phyloP scores from a whole-genome alignment of 2,888 invertebrate species.

The Aphidius colemani region DNA sequence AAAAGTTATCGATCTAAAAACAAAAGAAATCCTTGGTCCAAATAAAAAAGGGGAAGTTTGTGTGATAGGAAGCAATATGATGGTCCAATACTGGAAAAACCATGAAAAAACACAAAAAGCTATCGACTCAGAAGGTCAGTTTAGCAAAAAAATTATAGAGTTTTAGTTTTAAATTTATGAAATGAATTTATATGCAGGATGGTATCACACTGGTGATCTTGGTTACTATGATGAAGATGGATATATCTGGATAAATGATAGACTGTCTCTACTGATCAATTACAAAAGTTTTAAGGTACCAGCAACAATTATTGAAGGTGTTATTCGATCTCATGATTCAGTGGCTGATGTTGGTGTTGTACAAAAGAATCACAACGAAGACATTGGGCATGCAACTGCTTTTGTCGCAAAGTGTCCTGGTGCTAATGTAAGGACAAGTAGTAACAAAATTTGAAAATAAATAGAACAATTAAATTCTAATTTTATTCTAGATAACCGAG shows the following conservation, averaged over 20 bases:
- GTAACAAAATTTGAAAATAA: too few species aligned
- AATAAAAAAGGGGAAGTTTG: conserved; percentile 38
- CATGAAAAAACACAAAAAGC: conserved; percentile 29
- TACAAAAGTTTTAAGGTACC: conserved; percentile 49
- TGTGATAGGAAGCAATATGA: conserved; percentile 26
- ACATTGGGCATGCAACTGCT: conserved; percentile 50
- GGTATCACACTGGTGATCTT: conserved; percentile 45
- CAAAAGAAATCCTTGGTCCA: conserved; percentile 34
- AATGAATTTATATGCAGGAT: conserved; percentile 23
- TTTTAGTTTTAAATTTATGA: not conserved
- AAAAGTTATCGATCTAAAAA: conserved; percentile 20
- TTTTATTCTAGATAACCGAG: conserved; percentile 42
- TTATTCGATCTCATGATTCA: conserved; percentile 43
- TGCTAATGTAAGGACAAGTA: conserved; percentile 21
- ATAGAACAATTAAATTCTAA: not conserved
- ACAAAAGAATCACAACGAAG: conserved; percentile 42
- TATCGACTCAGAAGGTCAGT: conserved; percentile 32
- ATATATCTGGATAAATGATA: conserved; percentile 44
- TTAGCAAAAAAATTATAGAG: not conserved
- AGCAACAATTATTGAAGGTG: conserved; percentile 48
- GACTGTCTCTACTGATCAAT: conserved; percentile 52
- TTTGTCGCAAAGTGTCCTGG: conserved; percentile 39
- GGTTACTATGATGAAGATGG: conserved; percentile 43
- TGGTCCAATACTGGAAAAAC: conserved; percentile 30
- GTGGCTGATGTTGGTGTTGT: conserved; percentile 51